phyloP scores from a whole-genome alignment of 2,797 vertebrate genomes.

The Danio choprae region DNA sequence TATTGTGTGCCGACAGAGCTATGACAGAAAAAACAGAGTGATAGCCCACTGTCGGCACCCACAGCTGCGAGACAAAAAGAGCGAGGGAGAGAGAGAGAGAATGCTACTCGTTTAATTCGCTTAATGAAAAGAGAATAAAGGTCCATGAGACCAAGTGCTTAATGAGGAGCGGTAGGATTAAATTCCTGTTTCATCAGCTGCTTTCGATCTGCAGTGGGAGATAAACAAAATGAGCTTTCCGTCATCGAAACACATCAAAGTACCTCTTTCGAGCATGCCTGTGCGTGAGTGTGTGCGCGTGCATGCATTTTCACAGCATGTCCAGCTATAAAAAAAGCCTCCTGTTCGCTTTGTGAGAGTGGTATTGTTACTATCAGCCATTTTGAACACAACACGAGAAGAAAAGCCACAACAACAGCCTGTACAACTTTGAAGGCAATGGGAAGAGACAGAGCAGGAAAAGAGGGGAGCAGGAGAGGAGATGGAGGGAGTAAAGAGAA shows the following conservation, averaged over 20 bases:
- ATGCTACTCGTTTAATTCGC: constrained; percentile 56
- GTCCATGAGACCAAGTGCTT: constrained; percentile 57
- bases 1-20: constrained; percentile 54
- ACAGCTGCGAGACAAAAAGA: constrained; percentile 42
- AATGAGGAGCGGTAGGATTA: constrained; percentile 62
- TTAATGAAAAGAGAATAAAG: constrained; percentile 64
- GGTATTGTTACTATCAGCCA: constrained; percentile 59
- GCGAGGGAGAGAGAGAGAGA: constrained; percentile 37
- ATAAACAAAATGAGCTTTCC: constrained; percentile 60
- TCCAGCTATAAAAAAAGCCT: constrained; percentile 50
- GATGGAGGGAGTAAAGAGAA: constrained; percentile 65
- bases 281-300: neutral
- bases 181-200: constrained; percentile 63
- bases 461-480: constrained; percentile 51
- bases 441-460: constrained; percentile 60
- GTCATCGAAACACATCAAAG: constrained; percentile 50
- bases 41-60: constrained; percentile 55
- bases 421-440: constrained; percentile 57
- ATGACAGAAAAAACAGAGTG: constrained; percentile 55
- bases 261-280: constrained; percentile 25
- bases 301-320: constrained; percentile 40
- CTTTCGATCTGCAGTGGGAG: constrained; percentile 57
- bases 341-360: constrained; percentile 31
- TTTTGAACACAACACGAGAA: constrained; percentile 55
- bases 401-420: constrained; percentile 50